Evolutionary conservation across 2,113 vertebrate genomes (phyloP), one percentile per base, ranked within the genome.

Genomic region (Pseudorasbora parva): DNA sequence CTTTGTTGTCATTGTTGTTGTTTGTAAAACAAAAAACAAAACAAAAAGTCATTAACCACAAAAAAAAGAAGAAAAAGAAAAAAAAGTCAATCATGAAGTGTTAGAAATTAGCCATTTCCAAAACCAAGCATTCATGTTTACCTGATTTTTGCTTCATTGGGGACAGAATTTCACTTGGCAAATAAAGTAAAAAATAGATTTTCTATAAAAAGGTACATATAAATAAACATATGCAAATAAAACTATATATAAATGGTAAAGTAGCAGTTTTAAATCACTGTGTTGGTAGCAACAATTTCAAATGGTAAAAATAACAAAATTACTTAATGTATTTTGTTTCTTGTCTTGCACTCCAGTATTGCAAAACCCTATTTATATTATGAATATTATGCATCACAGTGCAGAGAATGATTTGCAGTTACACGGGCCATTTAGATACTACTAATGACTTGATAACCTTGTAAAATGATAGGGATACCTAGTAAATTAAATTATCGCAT

Each of bases 161-260:
- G 43, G 72, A 60, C 54, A 69, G 33, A 33, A 21, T 51, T 37
- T 68, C 37, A 74, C 62, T 78, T 74, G 78, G 83, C 73, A 85
- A 87, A 84, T 69, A 57, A 73, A 78, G 76, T 76, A 76, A 60
- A 87, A 80, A 56, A 41, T 56, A 47, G 47, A 21, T 47, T 72
- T 49, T 64, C 62, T 77, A 62, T 84, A 45, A 71, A n/a, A 81
- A 57, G 68, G 45, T n/a, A 37, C 14, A 21, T 33, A 77, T 43
- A 43, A 77, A 84, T 78, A 49, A 80, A 80, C n/a, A 15, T 68
- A 47, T 12, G 59, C 11, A 66, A 79, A 49, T 49, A 12, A 64
- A 79, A 60, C 75, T 78, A 60, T 60, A 21, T 21, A 64, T 19
- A 33, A 56, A 84, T 57, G 62, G 14, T 84, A 37, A 71, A 59